These are phyloP conservation scores for Teleopsis dalmanni DNA, from an alignment of 1,140 invertebrate species.

Conservation along the genomic window DNA sequence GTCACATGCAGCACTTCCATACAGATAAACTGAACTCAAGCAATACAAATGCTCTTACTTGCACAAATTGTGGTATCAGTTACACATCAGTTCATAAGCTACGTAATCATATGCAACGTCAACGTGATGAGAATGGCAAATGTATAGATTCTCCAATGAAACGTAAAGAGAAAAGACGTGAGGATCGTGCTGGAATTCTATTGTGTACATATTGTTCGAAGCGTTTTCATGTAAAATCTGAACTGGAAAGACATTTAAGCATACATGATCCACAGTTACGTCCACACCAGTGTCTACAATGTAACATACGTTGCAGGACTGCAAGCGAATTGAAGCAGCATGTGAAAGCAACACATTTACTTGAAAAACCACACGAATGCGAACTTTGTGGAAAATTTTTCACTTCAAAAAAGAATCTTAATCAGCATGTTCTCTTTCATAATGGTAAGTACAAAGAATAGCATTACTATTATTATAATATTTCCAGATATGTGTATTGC, in stretches of 20 bases:
- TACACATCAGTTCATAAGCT: constrained; percentile 6
- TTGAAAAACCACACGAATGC: too few species aligned
- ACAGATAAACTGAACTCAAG: background rate
- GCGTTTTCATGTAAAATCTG: constrained; percentile 4
- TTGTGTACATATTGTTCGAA: constrained; percentile 8
- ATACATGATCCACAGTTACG: constrained; percentile 5
- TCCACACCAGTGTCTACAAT: background rate
- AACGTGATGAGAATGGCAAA: constrained; percentile 10
- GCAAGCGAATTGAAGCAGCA: constrained; percentile 3
- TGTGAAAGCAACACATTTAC: too few species aligned
- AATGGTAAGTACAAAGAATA: background rate
- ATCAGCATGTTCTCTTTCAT: constrained; percentile 5
- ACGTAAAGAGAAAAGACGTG: background rate
- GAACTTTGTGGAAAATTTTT: constrained; percentile 8
- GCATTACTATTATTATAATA: too few species aligned
- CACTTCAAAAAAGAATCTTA: constrained; percentile 7
- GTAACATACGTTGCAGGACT: constrained; percentile 1
- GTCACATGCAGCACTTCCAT: constrained; percentile 9
- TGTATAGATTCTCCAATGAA: constrained; percentile 4
- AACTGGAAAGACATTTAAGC: constrained; percentile 10
- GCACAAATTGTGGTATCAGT: constrained; percentile 8
- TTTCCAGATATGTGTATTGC: too few species aligned
- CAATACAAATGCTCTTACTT: background rate
- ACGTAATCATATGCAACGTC: constrained; percentile 3
- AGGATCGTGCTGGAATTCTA: constrained; percentile 1